phyloP scores from a whole-genome alignment of 2,113 vertebrate species.

The Columba janthina region DNA sequence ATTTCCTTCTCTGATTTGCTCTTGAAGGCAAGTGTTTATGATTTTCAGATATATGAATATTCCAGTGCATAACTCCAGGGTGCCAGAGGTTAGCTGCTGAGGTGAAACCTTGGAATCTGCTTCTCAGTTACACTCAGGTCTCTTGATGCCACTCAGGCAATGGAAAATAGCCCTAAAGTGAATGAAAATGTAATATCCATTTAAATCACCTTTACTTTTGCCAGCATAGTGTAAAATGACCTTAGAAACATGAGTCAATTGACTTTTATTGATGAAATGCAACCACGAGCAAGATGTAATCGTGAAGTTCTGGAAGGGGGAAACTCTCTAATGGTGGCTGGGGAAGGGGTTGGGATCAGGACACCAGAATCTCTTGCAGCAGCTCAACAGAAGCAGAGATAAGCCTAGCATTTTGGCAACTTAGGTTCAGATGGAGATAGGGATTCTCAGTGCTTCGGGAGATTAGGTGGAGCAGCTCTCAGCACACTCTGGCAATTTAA shows the following conservation, averaged over 20 bases:
- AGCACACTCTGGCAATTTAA: not conserved
- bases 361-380: not conserved
- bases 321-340: not conserved
- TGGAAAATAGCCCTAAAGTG: not conserved
- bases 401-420: not conserved
- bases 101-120: not conserved
- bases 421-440: not conserved
- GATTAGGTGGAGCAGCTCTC: not conserved
- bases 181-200: not conserved
- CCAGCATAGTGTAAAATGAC: not conserved
- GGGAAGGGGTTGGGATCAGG: not conserved
- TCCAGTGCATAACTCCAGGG: not conserved
- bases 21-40: not conserved
- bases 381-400: not conserved
- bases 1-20: not conserved
- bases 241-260: not conserved
- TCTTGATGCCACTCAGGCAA: not conserved
- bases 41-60: not conserved
- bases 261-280: not conserved
- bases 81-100: not conserved
- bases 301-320: not conserved
- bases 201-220: constrained; percentile 8
- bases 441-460: not conserved
- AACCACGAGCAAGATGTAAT: not conserved
- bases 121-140: not conserved